Percentiles rank a stretch among this genome's conserved stretches.
These are phyloP conservation scores for Drosophila kambysellisi DNA, from an alignment of 2,888 invertebrate species.

Conservation along the genomic window DNA sequence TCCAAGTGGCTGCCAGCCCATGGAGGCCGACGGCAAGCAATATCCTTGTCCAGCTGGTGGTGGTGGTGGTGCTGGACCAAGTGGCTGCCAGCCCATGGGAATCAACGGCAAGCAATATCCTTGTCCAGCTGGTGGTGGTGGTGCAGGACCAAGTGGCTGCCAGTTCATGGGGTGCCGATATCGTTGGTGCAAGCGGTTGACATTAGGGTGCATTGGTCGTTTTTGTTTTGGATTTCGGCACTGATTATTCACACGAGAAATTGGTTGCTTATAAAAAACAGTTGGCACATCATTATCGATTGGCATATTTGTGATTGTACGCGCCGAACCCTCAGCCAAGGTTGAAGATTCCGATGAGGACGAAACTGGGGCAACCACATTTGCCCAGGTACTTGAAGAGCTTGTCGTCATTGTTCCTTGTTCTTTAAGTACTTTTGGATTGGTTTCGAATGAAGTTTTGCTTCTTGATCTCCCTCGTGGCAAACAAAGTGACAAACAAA, in stretches of 20 bases:
- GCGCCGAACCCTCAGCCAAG: not conserved
- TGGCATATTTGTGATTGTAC: fast-evolving
- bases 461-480: not conserved
- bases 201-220: not conserved
- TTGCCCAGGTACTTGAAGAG: conserved; percentile 29
- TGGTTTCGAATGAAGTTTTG: not conserved
- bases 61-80: no score
- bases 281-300: not conserved
- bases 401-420: not conserved
- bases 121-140: no score
- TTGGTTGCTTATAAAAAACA: not conserved
- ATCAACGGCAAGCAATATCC: no score
- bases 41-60: no score
- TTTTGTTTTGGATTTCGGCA: not conserved
- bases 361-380: conserved; percentile 26
- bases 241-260: no score
- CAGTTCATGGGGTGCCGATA: not conserved
- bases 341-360: not conserved
- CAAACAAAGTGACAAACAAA: no score
- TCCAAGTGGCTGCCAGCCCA: not conserved
- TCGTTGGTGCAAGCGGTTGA: not conserved
- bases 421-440: not conserved
- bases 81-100: no score
- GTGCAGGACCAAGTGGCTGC: no score
- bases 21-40: not conserved